Conservation (phyloP, 64 coral and sea anemone genomes). For the Dendronephthya gigantea region DNA sequence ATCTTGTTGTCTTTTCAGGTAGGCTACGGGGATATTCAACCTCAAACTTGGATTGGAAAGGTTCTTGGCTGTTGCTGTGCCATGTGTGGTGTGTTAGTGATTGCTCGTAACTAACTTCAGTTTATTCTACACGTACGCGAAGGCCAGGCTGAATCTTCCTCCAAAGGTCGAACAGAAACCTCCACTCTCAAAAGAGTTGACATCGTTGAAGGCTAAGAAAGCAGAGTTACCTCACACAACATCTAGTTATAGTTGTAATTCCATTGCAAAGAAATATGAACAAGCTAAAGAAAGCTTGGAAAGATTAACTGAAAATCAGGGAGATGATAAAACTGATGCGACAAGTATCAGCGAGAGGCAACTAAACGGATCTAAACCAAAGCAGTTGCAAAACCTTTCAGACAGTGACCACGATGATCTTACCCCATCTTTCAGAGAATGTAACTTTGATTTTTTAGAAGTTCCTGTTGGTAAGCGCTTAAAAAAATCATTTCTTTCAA, state of each 20-base stretch:
- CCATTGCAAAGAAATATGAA: background rate
- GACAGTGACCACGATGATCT: background rate
- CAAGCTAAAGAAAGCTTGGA: background rate
- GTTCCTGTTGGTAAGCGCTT: background rate
- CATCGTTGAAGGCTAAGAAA: slow-evolving; percentile 2
- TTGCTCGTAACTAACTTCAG: slow-evolving; percentile 92
- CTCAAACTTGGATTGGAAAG: slow-evolving; percentile 83
- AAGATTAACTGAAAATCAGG: background rate
- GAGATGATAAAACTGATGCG: background rate
- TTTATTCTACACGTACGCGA: slow-evolving; percentile 93
- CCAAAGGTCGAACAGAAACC: slow-evolving; percentile 32
- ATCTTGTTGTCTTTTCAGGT: slow-evolving; percentile 50
- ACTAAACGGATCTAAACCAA: background rate
- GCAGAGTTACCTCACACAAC: background rate
- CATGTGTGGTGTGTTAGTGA: slow-evolving; percentile 89
- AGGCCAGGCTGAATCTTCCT: slow-evolving; percentile 89
- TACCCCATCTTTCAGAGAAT: background rate
- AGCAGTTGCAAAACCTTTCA: background rate
- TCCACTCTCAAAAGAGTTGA: background rate
- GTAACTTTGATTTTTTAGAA: background rate
- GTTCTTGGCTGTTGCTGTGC: slow-evolving; percentile 87
- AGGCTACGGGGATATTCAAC: slow-evolving; percentile 86
- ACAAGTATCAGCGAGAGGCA: background rate
- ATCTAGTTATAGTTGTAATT: background rate
- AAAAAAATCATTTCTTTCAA: background rate